Conservation (phyloP, 2,888 invertebrate species). For the Amorpha juglandis region DNA sequence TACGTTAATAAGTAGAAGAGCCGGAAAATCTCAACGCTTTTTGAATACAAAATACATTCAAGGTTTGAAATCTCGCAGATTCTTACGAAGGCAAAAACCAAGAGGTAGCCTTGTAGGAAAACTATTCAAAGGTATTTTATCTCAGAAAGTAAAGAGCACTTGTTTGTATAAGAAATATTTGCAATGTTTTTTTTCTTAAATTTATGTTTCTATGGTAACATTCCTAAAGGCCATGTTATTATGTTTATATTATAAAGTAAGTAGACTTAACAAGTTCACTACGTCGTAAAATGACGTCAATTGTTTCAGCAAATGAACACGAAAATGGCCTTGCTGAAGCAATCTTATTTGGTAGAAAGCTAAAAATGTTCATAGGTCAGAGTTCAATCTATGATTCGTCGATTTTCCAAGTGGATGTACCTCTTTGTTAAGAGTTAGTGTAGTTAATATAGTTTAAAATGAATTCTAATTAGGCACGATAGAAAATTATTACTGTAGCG, state of each 20-base stretch:
- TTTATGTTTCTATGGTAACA: slow-evolving; percentile 39
- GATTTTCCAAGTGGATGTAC: neutral
- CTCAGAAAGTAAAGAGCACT: slow-evolving; percentile 41
- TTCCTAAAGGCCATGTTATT: slow-evolving; percentile 52
- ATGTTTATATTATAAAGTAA: slow-evolving; percentile 65
- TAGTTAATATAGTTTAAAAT: neutral
- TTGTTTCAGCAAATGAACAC: slow-evolving; percentile 78
- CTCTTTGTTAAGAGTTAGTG: slow-evolving; percentile 12
- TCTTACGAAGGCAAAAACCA: slow-evolving; percentile 44
- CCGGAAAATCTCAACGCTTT: slow-evolving; percentile 39
- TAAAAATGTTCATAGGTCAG: slow-evolving; percentile 78
- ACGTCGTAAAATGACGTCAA: slow-evolving; percentile 73
- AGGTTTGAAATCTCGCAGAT: slow-evolving; percentile 40
- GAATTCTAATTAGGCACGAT: neutral
- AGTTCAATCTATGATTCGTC: slow-evolving; percentile 53
- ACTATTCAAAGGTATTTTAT: slow-evolving; percentile 55
- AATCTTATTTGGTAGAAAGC: slow-evolving; percentile 61
- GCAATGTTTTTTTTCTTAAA: slow-evolving; percentile 18
- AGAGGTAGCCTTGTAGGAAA: slow-evolving; percentile 47
- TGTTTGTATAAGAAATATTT: slow-evolving; percentile 12
- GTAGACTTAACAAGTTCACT: slow-evolving; percentile 61
- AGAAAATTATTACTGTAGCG: slow-evolving; percentile 28
- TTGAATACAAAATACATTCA: slow-evolving; percentile 48
- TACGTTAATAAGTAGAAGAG: neutral
- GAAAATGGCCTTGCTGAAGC: slow-evolving; percentile 64